Evolutionary conservation across 2,888 invertebrate species (phyloP).

Genomic region (Gastracanthus pulcherrimus): DNA sequence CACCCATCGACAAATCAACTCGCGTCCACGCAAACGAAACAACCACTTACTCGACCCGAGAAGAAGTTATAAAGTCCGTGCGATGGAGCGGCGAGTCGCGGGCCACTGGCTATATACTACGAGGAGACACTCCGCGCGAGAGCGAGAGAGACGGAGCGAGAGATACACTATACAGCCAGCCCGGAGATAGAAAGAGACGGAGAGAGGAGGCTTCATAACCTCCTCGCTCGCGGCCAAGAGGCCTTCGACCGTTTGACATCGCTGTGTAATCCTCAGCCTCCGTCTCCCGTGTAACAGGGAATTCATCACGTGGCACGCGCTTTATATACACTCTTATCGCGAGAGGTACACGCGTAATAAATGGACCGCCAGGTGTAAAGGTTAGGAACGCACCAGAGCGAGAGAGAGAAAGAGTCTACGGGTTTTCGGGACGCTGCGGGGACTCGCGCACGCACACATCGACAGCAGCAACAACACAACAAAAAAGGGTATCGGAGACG

Average conservation of each 20-base stretch:
- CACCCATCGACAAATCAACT: too few relatives aligned
- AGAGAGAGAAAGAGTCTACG: slow-evolving; percentile 1
- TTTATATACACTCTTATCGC: neutral
- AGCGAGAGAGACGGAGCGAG: neutral
- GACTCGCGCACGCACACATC: neutral
- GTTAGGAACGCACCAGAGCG: neutral
- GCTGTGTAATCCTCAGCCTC: too few relatives aligned
- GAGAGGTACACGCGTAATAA: neutral
- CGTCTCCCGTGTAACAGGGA: neutral
- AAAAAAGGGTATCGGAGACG: neutral
- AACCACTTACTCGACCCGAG: too few relatives aligned
- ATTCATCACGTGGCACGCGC: too few relatives aligned
- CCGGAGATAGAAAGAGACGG: too few relatives aligned
- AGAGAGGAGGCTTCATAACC: slow-evolving; percentile 31
- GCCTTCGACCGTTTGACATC: slow-evolving; percentile 31
- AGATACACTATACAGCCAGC: too few relatives aligned
- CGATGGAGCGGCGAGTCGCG: too few relatives aligned
- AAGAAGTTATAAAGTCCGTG: too few relatives aligned
- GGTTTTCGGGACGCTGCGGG: slow-evolving; percentile 10
- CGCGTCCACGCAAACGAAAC: too few relatives aligned
- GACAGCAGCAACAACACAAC: neutral
- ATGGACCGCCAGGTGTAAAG: neutral
- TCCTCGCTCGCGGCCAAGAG: slow-evolving; percentile 8
- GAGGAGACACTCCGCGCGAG: too few relatives aligned
- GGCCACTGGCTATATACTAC: too few relatives aligned